Percentiles rank a stretch among this genome's conserved stretches.
These are phyloP conservation scores for Cylindroiulus punctatus DNA, from an alignment of 2,888 invertebrate genomes.

Conservation along the genomic window DNA sequence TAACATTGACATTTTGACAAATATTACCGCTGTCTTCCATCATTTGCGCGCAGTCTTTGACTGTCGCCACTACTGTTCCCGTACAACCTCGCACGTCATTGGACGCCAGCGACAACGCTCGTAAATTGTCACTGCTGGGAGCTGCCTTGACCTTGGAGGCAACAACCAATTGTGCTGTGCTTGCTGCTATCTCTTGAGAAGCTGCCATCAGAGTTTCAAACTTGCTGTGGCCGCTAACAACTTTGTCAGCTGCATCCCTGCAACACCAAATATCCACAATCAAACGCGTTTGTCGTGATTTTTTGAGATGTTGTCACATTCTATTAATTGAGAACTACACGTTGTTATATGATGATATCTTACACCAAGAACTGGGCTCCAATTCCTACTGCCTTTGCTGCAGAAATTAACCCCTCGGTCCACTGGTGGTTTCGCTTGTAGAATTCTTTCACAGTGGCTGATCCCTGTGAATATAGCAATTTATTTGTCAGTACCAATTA, in stretches of 20 bases:
- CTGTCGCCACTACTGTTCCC: constrained; percentile 91
- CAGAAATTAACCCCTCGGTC: constrained; percentile 98
- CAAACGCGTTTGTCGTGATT: background rate
- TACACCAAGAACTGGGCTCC: constrained; percentile 94
- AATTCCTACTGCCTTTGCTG: constrained; percentile 95
- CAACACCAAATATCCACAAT: background rate
- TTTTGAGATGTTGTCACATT: background rate
- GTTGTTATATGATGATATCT: constrained; percentile 64
- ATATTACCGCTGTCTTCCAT: constrained; percentile 81
- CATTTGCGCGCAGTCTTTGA: constrained; percentile 86
- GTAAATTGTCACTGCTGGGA: constrained; percentile 79
- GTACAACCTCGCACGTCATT: constrained; percentile 90
- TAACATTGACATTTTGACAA: background rate
- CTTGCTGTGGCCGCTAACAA: constrained; percentile 84
- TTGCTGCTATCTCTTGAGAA: constrained; percentile 95
- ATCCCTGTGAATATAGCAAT: constrained; percentile 70
- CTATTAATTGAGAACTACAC: background rate
- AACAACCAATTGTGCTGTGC: constrained; percentile 96
- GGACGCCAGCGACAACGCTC: constrained; percentile 85
- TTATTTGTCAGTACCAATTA: constrained; percentile 25
- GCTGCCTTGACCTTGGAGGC: constrained; percentile 96
- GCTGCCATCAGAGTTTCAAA: constrained; percentile 94
- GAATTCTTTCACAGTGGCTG: constrained; percentile 89
- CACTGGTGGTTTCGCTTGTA: constrained; percentile 98
- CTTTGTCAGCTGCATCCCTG: constrained; percentile 91